Percentiles rank a stretch among this genome's conserved stretches.
Conservation (phyloP, 2,888 invertebrate species). For the Troides helena region DNA sequence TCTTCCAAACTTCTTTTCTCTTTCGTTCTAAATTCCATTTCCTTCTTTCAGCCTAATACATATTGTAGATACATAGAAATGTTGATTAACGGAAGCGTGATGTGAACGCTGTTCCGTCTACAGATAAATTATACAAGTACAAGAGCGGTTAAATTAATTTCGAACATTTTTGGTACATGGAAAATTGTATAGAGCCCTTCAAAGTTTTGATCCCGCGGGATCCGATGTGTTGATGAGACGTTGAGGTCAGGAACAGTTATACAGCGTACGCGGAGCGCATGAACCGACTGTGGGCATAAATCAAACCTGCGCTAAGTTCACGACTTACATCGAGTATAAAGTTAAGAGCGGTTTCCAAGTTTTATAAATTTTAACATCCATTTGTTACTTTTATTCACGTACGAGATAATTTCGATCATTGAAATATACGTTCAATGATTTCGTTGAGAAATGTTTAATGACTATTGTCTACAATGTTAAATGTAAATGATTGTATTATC, state of each 20-base stretch:
- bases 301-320: slow-evolving; percentile 58
- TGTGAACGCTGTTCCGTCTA: background rate
- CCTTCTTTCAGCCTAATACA: background rate
- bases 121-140: slow-evolving; percentile 19
- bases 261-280: slow-evolving; percentile 60
- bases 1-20: no score
- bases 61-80: background rate
- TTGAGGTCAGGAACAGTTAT: slow-evolving; percentile 67
- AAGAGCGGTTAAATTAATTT: slow-evolving; percentile 25
- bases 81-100: background rate
- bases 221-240: slow-evolving; percentile 65
- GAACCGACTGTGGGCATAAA: slow-evolving; percentile 67
- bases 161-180: slow-evolving; percentile 24
- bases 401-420: no score
- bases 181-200: slow-evolving; percentile 35
- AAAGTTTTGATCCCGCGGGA: slow-evolving; percentile 47
- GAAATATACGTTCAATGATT: no score
- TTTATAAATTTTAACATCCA: no score
- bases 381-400: no score
- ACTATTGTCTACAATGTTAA: no score
- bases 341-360: slow-evolving; percentile 35
- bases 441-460: no score
- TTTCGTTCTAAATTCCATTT: no score
- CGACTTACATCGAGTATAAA: slow-evolving; percentile 37
- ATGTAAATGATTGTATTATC: no score